phyloP scores from a whole-genome alignment of 2,888 invertebrate genomes.

The Xanthia icteritia region DNA sequence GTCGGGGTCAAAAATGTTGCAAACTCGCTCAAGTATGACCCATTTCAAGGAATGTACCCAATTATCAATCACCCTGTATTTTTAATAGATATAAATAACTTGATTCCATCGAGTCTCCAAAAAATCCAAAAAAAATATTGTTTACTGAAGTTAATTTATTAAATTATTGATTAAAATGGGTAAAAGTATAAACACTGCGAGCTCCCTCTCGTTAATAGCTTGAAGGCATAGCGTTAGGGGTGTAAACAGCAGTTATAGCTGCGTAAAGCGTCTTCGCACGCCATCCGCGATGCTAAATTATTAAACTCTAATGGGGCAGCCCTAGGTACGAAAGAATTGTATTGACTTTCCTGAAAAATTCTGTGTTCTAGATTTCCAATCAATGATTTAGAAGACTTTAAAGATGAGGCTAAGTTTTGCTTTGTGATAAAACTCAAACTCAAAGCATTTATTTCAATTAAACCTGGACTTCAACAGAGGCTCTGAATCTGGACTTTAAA shows the following conservation, averaged over 20 bases:
- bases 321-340: conserved; percentile 39
- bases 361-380: neutral
- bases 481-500: too few relatives aligned
- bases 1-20: neutral
- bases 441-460: too few relatives aligned
- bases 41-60: neutral
- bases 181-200: conserved; percentile 17
- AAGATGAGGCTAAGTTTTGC: too few relatives aligned
- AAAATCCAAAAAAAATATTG: neutral
- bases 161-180: conserved; percentile 46
- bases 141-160: conserved; percentile 27
- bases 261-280: conserved; percentile 54
- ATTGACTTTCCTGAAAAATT: conserved; percentile 36
- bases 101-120: neutral
- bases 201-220: conserved; percentile 42
- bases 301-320: conserved; percentile 60
- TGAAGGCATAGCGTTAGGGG: conserved; percentile 49
- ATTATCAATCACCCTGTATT: neutral
- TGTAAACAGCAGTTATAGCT: conserved; percentile 49
- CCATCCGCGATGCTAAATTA: conserved; percentile 51
- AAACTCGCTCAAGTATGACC: neutral
- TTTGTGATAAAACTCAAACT: too few relatives aligned
- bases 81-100: neutral
- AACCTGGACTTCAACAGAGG: too few relatives aligned
- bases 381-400: neutral